These are phyloP conservation scores for Drosophila dunni DNA, from an alignment of 1,140 invertebrate species.

Conservation along the genomic window DNA sequence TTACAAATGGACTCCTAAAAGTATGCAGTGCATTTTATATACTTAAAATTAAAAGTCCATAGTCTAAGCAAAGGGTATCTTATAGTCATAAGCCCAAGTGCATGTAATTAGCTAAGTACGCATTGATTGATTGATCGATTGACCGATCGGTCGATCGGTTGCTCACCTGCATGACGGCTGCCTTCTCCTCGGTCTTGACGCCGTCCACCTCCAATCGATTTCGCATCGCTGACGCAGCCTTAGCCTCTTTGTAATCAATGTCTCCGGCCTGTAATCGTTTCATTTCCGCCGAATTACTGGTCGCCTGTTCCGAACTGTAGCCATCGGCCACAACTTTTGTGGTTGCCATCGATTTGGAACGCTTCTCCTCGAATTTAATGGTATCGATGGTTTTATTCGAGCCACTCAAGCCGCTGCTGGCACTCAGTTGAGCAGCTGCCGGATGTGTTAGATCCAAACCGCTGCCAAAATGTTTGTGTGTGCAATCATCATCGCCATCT, in stretches of 20 bases:
- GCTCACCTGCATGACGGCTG: conserved; percentile 89
- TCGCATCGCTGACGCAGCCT: conserved; percentile 87
- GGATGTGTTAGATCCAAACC: conserved; percentile 64
- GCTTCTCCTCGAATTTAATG: conserved; percentile 92
- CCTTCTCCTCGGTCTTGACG: conserved; percentile 90
- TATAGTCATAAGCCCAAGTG: too few species aligned
- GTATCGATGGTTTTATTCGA: conserved; percentile 86
- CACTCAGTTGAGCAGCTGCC: conserved; percentile 61
- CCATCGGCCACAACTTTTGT: conserved; percentile 93
- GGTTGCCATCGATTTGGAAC: conserved; percentile 91
- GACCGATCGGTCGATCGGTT: not conserved
- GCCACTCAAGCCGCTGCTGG: conserved; percentile 68
- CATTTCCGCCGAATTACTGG: conserved; percentile 91
- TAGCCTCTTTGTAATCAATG: conserved; percentile 91
- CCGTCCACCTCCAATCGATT: conserved; percentile 90
- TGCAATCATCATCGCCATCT: conserved; percentile 89
- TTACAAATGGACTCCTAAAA: too few species aligned
- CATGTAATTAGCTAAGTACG: conserved; percentile 19
- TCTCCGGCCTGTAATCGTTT: conserved; percentile 91
- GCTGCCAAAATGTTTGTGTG: conserved; percentile 68
- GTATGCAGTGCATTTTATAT: too few species aligned
- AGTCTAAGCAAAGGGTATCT: too few species aligned
- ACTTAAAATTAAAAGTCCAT: too few species aligned
- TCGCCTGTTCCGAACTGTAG: conserved; percentile 90
- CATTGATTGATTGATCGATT: conserved; percentile 7